Conservation (phyloP, 2,797 vertebrate species). For the Phoebastria nigripes region DNA sequence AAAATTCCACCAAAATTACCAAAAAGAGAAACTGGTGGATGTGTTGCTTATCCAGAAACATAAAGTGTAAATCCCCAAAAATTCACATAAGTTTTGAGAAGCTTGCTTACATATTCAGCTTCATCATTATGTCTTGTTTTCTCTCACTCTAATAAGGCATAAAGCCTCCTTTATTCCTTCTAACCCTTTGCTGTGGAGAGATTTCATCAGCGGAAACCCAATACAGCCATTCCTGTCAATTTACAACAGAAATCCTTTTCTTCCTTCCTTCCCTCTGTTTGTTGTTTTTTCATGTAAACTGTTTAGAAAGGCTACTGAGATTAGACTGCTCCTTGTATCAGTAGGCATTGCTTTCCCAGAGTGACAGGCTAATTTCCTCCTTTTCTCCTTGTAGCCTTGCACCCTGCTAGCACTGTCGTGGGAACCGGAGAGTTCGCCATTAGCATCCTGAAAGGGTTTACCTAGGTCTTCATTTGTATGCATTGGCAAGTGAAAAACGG, state of each 20-base stretch:
- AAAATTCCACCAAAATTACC: background rate
- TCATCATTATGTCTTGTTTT: background rate
- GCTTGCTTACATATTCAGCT: background rate
- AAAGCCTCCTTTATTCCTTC: conserved; percentile 44
- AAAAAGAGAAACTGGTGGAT: background rate
- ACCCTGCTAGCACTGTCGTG: background rate
- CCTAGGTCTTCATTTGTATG: background rate
- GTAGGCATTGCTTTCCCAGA: conserved; percentile 4
- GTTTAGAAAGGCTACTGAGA: conserved; percentile 21
- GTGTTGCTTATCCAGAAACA: background rate
- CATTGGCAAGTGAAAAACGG: background rate
- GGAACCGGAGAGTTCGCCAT: background rate
- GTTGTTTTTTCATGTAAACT: conserved; percentile 21
- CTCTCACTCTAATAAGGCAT: background rate
- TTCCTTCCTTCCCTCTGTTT: conserved; percentile 33
- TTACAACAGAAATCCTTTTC: conserved; percentile 48
- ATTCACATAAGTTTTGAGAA: background rate
- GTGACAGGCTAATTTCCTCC: conserved; percentile 38
- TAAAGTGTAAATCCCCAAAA: background rate
- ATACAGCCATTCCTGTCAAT: conserved; percentile 25
- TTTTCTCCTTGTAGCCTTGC: background rate
- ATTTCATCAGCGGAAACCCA: conserved; percentile 41
- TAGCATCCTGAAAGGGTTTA: background rate
- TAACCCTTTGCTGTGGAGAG: background rate
- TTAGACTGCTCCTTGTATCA: background rate